These are phyloP conservation scores for Amphilophus citrinellus DNA, from an alignment of 2,113 vertebrate genomes.

Conservation along the genomic window DNA sequence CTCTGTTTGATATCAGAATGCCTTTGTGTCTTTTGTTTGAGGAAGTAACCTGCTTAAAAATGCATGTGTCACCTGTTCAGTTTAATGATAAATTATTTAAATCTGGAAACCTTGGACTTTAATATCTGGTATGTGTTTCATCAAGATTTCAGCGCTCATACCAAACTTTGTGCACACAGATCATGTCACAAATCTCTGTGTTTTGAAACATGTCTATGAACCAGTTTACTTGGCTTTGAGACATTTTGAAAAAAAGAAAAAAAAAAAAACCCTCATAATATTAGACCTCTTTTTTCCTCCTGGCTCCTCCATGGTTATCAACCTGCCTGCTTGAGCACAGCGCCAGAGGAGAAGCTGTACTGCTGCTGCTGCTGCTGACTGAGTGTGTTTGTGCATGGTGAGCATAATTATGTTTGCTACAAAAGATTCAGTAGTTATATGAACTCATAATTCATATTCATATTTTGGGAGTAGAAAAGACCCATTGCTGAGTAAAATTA, in stretches of 20 bases:
- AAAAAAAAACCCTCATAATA: background rate
- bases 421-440: slow-evolving; percentile 3
- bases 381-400: background rate
- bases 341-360: background rate
- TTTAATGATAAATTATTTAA: background rate
- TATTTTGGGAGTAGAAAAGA: background rate
- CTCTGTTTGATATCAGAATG: slow-evolving; percentile 4
- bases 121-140: slow-evolving; percentile 6
- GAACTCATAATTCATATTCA: slow-evolving; percentile 5
- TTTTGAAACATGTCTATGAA: background rate
- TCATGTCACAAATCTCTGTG: background rate
- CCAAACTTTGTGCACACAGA: background rate
- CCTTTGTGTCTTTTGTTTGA: slow-evolving; percentile 8
- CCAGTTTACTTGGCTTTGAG: background rate
- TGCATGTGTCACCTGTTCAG: slow-evolving; percentile 1
- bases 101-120: background rate
- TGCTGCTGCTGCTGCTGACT: background rate
- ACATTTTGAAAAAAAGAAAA: background rate
- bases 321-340: background rate
- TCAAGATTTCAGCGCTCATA: background rate
- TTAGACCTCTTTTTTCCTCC: background rate
- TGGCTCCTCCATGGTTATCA: background rate
- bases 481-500: background rate
- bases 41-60: slow-evolving; percentile 3
- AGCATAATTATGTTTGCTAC: background rate